phyloP scores from a whole-genome alignment of 2,797 vertebrate genomes.

The Mionectes olivaceus region DNA sequence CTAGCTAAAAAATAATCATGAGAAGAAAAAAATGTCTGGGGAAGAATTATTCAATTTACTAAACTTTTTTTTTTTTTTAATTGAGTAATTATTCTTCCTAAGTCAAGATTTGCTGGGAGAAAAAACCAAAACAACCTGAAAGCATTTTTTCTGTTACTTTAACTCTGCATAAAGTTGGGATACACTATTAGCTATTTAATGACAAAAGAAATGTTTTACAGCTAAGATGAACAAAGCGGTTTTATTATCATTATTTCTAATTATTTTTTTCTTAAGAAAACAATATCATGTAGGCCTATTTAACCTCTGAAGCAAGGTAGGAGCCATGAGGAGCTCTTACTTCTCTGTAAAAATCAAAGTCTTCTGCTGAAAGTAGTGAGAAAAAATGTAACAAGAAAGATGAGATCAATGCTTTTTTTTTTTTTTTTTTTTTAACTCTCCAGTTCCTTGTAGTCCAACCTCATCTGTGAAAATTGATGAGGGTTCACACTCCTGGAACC shows the following conservation, averaged over 20 bases:
- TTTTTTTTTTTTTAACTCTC: fast-evolving
- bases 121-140: neutral
- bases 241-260: neutral
- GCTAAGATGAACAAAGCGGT: neutral
- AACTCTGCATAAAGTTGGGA: neutral
- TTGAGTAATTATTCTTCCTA: slow-evolving; percentile 3
- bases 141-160: neutral
- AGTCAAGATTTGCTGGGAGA: neutral
- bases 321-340: neutral
- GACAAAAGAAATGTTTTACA: neutral
- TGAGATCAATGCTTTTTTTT: neutral
- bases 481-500: neutral
- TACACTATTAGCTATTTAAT: neutral
- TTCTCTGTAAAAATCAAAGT: neutral
- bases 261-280: neutral
- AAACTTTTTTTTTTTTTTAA: neutral
- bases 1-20: slow-evolving; percentile 29
- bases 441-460: neutral
- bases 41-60: slow-evolving; percentile 39
- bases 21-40: neutral
- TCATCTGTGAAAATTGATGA: neutral
- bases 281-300: neutral
- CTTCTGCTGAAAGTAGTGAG: neutral
- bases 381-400: neutral
- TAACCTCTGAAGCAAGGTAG: neutral